Conservation (phyloP, 2,113 vertebrate genomes). For the Bujurquina vittata region DNA sequence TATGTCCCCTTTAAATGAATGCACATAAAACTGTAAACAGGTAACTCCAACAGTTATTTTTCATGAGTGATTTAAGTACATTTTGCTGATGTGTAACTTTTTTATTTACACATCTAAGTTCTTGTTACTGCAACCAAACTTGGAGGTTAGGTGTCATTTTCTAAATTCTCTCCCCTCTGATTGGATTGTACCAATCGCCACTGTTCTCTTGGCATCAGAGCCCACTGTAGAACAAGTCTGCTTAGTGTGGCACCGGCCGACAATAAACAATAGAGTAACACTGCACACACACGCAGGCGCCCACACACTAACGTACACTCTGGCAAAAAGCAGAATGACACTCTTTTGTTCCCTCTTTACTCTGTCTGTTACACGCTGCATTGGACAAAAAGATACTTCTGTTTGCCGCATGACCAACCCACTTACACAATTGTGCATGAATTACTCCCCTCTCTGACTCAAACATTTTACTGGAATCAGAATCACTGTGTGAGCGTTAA, state of each 20-base stretch:
- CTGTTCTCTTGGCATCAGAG: conserved; percentile 7
- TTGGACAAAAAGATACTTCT: conserved; percentile 49
- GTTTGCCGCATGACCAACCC: conserved; percentile 56
- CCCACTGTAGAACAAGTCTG: conserved; percentile 41
- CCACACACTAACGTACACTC: conserved; percentile 13
- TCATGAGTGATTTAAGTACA: background rate
- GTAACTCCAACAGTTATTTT: background rate
- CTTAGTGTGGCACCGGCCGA: conserved; percentile 41
- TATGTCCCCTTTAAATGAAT: background rate
- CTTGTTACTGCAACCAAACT: background rate
- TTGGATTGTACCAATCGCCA: conserved; percentile 43
- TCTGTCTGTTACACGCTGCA: conserved; percentile 34
- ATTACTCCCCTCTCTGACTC: conserved; percentile 43
- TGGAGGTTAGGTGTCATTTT: background rate
- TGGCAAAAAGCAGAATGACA: conserved; percentile 44
- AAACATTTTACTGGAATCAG: conserved; percentile 16
- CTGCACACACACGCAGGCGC: background rate
- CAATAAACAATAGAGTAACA: conserved; percentile 72
- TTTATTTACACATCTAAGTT: background rate
- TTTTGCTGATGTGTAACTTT: background rate
- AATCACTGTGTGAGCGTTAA: conserved; percentile 11
- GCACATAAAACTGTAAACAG: background rate
- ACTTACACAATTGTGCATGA: conserved; percentile 64
- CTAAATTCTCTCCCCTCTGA: background rate
- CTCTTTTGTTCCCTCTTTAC: conserved; percentile 61